Evolutionary conservation across 1,140 invertebrate species (phyloP).

Genomic region (Drosophila ambigua): DNA sequence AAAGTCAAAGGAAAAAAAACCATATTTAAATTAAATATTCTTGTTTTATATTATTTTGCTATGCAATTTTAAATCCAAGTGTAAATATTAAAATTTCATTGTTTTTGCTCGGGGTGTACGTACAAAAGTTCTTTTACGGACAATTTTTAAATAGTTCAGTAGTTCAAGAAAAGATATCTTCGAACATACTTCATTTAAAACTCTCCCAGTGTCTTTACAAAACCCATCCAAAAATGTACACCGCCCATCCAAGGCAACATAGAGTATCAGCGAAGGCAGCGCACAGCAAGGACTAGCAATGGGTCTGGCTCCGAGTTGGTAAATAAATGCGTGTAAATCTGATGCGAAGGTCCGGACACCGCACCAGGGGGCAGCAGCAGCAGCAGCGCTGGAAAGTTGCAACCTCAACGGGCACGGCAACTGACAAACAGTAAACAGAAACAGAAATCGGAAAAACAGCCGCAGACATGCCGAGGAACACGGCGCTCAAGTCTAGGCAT

Average conservation of each 20-base stretch:
- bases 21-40: too few species aligned
- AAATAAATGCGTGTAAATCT: conserved; percentile 70
- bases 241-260: too few species aligned
- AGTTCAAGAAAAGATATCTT: too few species aligned
- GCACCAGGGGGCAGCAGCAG: conserved; percentile 18
- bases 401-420: conserved; percentile 24
- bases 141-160: too few species aligned
- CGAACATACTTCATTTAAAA: too few species aligned
- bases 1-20: too few species aligned
- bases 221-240: background rate
- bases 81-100: too few species aligned
- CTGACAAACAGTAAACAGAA: conserved; percentile 49
- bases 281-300: background rate
- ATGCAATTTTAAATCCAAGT: too few species aligned
- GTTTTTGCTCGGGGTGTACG: too few species aligned
- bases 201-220: too few species aligned
- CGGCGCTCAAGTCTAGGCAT: conserved; percentile 7
- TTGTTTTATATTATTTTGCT: too few species aligned
- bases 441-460: conserved; percentile 28
- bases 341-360: conserved; percentile 34
- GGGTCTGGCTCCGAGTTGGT: conserved; percentile 25
- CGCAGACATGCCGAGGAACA: conserved; percentile 19
- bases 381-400: conserved; percentile 46
- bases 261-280: background rate
- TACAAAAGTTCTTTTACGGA: too few species aligned